These are phyloP conservation scores for Achatina immaculata DNA, from an alignment of 1,140 invertebrate genomes.

Conservation along the genomic window DNA sequence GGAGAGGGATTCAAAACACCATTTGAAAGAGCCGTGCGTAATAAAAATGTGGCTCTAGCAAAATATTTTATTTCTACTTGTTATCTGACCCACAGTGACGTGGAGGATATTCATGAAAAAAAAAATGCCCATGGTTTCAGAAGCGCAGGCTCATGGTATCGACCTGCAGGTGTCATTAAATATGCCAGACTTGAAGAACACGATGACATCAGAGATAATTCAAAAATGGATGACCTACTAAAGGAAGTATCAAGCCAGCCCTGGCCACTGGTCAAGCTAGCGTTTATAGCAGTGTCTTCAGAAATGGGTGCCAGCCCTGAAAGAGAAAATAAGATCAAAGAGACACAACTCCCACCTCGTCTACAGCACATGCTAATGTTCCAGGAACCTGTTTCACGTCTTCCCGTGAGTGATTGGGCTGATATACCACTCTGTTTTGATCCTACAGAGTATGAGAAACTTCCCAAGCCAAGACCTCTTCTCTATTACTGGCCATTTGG, in stretches of 20 bases:
- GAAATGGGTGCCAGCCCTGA: not conserved
- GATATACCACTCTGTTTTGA: not conserved
- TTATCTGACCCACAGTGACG: not conserved
- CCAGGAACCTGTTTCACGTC: not conserved
- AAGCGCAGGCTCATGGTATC: no score
- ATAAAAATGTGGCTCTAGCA: not conserved
- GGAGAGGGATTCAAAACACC: no score
- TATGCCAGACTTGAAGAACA: no score
- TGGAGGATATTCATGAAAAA: not conserved
- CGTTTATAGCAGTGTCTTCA: not conserved
- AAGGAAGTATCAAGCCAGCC: not conserved
- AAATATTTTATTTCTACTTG: not conserved
- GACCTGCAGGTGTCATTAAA: no score
- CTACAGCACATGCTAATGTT: not conserved
- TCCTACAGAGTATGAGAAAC: not conserved
- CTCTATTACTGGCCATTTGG: not conserved
- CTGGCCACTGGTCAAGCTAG: not conserved
- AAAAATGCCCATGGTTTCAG: not conserved
- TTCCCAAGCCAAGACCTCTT: not conserved
- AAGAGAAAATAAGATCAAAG: not conserved
- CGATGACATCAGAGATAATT: no score
- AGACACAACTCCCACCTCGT: not conserved
- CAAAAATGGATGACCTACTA: no score
- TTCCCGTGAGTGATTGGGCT: not conserved
- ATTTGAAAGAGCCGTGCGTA: no score